These are phyloP conservation scores for Hymenopus coronatus DNA, from an alignment of 2,888 invertebrate genomes.

Conservation along the genomic window DNA sequence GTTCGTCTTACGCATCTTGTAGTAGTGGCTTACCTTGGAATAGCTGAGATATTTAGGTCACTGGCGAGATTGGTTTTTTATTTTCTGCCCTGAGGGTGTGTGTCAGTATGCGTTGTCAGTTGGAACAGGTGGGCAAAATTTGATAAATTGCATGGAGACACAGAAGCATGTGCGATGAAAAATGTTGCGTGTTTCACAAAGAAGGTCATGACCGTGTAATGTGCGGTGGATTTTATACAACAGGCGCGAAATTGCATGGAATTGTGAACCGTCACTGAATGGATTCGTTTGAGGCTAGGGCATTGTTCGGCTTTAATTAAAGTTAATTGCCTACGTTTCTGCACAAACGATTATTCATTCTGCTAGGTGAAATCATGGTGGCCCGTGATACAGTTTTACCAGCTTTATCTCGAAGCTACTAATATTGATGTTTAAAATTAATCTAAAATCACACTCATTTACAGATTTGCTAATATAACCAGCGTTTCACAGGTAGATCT, in stretches of 20 bases:
- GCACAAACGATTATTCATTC: neutral
- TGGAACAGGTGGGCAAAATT: neutral
- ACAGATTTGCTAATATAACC: no score
- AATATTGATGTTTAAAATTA: no score
- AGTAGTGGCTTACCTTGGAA: neutral
- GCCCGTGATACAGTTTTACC: neutral
- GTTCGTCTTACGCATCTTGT: neutral
- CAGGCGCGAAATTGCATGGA: neutral
- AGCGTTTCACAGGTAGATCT: no score
- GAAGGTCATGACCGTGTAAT: neutral
- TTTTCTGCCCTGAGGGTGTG: neutral
- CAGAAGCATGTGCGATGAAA: neutral
- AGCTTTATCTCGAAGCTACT: no score
- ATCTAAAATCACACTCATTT: no score
- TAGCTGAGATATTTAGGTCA: neutral
- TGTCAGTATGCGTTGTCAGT: neutral
- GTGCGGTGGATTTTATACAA: neutral
- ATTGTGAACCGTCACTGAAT: neutral
- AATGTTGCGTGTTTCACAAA: neutral
- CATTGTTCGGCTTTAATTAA: neutral
- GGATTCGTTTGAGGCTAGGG: neutral
- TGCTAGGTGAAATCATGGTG: neutral
- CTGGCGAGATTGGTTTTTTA: neutral
- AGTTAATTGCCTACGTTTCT: neutral
- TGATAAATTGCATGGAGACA: neutral